A percentile compares a stretch with the other conserved stretches of the same genome.
phyloP scores from a whole-genome alignment of 1,140 invertebrate genomes.

The Neuroterus valhalla region DNA sequence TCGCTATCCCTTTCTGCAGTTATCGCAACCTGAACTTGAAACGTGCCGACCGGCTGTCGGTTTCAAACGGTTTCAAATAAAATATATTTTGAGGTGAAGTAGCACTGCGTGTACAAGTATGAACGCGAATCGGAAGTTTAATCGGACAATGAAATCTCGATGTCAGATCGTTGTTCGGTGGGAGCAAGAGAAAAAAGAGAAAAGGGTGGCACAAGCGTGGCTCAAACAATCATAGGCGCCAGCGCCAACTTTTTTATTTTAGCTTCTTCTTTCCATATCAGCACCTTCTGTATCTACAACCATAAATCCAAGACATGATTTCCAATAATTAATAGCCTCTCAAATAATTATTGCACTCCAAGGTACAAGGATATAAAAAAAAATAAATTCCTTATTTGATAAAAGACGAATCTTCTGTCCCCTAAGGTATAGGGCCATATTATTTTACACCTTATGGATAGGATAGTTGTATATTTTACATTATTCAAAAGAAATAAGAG shows the following conservation, averaged over 20 bases:
- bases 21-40: not conserved
- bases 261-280: slow-evolving; percentile 7
- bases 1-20: not conserved
- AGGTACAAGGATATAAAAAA: too few relatives aligned
- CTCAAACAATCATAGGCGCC: slow-evolving; percentile 29
- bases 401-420: too few relatives aligned
- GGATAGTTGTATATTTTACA: too few relatives aligned
- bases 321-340: too few relatives aligned
- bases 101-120: slow-evolving; percentile 26
- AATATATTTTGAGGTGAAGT: slow-evolving; percentile 14
- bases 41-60: not conserved
- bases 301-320: not conserved
- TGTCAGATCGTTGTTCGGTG: slow-evolving; percentile 2
- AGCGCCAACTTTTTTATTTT: not conserved
- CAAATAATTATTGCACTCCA: too few relatives aligned
- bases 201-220: not conserved
- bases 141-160: slow-evolving; percentile 28
- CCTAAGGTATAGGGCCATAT: too few relatives aligned
- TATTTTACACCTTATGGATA: too few relatives aligned
- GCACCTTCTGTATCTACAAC: slow-evolving; percentile 9
- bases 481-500: too few relatives aligned
- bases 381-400: too few relatives aligned
- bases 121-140: slow-evolving; percentile 21
- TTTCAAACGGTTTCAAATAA: slow-evolving; percentile 3
- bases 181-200: not conserved